phyloP scores from a whole-genome alignment of 2,797 vertebrate genomes.

The Falco naumanni region DNA sequence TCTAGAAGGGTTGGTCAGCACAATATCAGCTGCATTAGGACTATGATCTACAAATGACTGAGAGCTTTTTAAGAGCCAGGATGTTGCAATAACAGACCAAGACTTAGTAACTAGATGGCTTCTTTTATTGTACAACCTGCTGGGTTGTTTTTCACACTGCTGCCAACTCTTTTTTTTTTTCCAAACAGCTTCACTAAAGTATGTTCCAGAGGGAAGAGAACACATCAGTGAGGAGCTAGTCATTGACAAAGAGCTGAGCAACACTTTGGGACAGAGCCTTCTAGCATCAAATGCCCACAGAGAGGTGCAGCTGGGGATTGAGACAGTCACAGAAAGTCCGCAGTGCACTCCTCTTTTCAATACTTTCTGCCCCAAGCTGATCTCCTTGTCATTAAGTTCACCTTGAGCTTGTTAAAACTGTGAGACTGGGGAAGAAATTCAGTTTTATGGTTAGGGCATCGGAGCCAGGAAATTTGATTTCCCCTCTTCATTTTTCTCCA shows the following conservation, averaged over 20 bases:
- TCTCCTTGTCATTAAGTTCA: neutral
- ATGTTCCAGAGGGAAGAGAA: neutral
- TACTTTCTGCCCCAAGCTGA: neutral
- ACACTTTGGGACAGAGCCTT: neutral
- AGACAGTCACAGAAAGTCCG: neutral
- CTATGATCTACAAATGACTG: neutral
- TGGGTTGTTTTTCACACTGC: neutral
- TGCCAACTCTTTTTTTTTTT: neutral
- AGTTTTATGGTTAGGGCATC: neutral
- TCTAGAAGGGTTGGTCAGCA: neutral
- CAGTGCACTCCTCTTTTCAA: neutral
- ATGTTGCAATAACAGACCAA: neutral
- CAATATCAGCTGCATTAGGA: neutral
- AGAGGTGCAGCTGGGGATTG: neutral
- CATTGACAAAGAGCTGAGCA: neutral
- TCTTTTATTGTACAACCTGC: conserved; percentile 2
- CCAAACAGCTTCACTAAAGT: neutral
- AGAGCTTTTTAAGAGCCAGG: neutral
- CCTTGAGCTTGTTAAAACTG: neutral
- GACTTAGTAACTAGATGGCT: neutral
- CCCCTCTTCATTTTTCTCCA: neutral
- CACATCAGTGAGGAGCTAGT: neutral
- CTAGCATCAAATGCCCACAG: neutral
- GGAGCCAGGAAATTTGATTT: neutral
- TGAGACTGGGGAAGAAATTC: neutral